Evolutionary conservation across 2,888 invertebrate species (phyloP).

Genomic region (Cataglyphis livida): DNA sequence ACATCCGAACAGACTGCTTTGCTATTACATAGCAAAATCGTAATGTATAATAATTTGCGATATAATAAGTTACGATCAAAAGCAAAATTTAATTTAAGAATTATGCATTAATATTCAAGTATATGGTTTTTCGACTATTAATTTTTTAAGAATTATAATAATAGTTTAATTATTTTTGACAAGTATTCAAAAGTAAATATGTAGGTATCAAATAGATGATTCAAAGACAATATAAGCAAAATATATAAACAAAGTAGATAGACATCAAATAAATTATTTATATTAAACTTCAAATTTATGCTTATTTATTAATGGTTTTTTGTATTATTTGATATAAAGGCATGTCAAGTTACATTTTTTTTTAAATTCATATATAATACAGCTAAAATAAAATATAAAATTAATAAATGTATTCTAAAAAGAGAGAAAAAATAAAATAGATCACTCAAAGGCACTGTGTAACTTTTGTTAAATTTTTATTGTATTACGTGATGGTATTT

Average conservation of each 20-base stretch:
- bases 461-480: conserved; percentile 33
- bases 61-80: not conserved
- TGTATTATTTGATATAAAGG: not conserved
- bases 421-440: not conserved
- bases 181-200: not conserved
- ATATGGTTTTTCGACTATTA: not conserved
- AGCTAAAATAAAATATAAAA: conserved; percentile 19
- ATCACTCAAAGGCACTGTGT: not conserved
- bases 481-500: not conserved
- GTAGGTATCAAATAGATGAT: too few species aligned
- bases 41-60: not conserved
- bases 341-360: not conserved
- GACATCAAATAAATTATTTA: not conserved
- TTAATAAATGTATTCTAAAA: not conserved
- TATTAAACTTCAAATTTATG: not conserved
- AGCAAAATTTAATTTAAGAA: not conserved
- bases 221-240: not conserved
- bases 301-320: not conserved
- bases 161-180: not conserved
- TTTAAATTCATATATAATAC: not conserved
- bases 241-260: not conserved
- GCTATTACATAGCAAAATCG: not conserved
- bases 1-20: conserved; percentile 11
- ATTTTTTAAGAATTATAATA: not conserved
- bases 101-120: not conserved